phyloP scores from a whole-genome alignment of 2,113 vertebrate species.

The Nestor notabilis region DNA sequence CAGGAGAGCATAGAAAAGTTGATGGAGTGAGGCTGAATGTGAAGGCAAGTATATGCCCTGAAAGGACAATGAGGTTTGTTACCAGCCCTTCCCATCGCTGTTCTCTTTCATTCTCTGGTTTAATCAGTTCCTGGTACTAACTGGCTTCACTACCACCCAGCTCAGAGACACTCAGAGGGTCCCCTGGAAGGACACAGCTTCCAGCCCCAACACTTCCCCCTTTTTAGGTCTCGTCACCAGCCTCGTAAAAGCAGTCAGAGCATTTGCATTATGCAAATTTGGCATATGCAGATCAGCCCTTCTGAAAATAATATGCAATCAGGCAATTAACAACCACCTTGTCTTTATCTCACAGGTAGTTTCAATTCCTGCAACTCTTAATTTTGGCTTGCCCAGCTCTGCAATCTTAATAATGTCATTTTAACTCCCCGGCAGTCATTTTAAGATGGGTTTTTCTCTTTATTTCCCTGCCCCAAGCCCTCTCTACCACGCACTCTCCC shows the following conservation, averaged over 20 bases:
- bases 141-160: not conserved
- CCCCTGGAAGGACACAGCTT: not conserved
- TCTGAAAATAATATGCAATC: conserved; percentile 46
- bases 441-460: not conserved
- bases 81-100: not conserved
- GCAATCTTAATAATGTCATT: not conserved
- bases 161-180: not conserved
- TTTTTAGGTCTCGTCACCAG: rapidly evolving
- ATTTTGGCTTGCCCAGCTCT: not conserved
- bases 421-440: not conserved
- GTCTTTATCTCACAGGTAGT: conserved; percentile 42
- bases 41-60: conserved; percentile 30
- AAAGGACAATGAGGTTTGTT: conserved; percentile 30
- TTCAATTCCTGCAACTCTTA: not conserved
- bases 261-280: conserved; percentile 57
- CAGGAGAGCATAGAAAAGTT: not conserved
- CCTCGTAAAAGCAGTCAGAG: not conserved
- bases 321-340: conserved; percentile 20
- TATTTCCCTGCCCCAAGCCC: not conserved
- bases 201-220: not conserved
- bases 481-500: not conserved
- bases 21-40: conserved; percentile 35
- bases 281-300: conserved; percentile 46
- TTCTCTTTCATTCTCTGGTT: not conserved
- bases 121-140: not conserved